A percentile compares a stretch with the other conserved stretches of the same genome.
These are phyloP conservation scores for Lithophane socia DNA, from an alignment of 2,888 invertebrate genomes.

Conservation along the genomic window DNA sequence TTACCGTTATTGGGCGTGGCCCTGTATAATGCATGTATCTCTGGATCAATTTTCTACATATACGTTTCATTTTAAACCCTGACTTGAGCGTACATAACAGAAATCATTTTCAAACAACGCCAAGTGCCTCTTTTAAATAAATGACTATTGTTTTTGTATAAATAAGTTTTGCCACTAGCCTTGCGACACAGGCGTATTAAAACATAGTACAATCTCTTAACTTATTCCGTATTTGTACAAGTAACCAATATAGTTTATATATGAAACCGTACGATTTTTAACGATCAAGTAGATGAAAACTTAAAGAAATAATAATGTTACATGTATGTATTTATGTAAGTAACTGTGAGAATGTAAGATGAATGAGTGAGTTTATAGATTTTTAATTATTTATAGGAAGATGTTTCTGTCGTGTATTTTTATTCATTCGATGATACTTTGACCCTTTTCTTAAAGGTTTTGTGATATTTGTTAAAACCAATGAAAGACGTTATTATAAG, in stretches of 20 bases:
- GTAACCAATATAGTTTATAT: slow-evolving; percentile 55
- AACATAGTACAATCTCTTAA: slow-evolving; percentile 67
- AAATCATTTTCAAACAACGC: slow-evolving; percentile 20
- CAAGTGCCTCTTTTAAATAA: slow-evolving; percentile 34
- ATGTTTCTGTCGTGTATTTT: slow-evolving; percentile 32
- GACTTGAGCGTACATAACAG: slow-evolving; percentile 36
- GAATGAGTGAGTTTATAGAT: slow-evolving; percentile 46
- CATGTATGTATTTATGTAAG: slow-evolving; percentile 65
- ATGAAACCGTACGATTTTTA: slow-evolving; percentile 47
- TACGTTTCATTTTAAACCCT: neutral
- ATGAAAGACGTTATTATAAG: slow-evolving; percentile 51
- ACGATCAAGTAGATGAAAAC: slow-evolving; percentile 61
- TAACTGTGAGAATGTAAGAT: slow-evolving; percentile 55
- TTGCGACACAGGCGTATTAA: slow-evolving; percentile 40
- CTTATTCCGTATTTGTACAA: slow-evolving; percentile 62
- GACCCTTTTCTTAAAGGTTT: slow-evolving; percentile 20
- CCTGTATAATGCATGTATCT: too few relatives aligned
- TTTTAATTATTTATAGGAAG: slow-evolving; percentile 58
- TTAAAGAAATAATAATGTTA: slow-evolving; percentile 58
- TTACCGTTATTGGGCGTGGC: neutral
- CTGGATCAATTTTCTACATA: neutral
- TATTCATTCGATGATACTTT: neutral
- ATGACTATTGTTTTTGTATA: slow-evolving; percentile 42
- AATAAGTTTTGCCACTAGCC: slow-evolving; percentile 34
- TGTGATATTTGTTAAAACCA: slow-evolving; percentile 54